Evolutionary conservation across 2,888 invertebrate species (phyloP).

Genomic region (Ichneumon xanthorius): DNA sequence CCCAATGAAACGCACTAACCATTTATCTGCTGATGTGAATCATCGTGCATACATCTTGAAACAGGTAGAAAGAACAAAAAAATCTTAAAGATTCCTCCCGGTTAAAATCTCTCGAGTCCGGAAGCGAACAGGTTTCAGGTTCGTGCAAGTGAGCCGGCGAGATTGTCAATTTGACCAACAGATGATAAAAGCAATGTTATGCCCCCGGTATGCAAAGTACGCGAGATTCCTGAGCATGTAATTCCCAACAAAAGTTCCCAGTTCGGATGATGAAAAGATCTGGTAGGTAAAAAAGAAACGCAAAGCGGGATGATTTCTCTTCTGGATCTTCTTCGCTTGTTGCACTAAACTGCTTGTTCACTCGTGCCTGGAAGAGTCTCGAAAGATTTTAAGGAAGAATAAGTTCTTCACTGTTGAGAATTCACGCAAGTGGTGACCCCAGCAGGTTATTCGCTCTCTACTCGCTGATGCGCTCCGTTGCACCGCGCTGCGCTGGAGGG

Average conservation of each 20-base stretch:
- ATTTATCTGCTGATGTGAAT: conserved; percentile 15
- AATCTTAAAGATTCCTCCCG: neutral
- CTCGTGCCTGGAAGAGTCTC: conserved; percentile 24
- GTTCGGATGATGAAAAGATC: conserved; percentile 22
- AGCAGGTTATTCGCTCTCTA: conserved; percentile 58
- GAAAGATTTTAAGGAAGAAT: conserved; percentile 45
- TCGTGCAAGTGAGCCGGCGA: neutral
- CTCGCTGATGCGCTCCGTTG: conserved; percentile 38
- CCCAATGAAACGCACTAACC: conserved; percentile 31
- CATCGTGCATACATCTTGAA: conserved; percentile 3
- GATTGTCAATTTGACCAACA: conserved; percentile 23
- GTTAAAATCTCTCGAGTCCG: neutral
- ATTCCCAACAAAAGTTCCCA: conserved; percentile 11
- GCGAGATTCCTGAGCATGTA: conserved; percentile 18
- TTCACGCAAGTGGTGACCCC: conserved; percentile 60
- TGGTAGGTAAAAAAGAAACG: neutral
- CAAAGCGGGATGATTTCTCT: conserved; percentile 43
- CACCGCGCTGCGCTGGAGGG: conserved; percentile 28
- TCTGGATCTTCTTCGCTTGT: conserved; percentile 27
- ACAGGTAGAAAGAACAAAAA: neutral
- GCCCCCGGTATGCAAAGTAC: conserved; percentile 18
- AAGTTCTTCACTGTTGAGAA: conserved; percentile 52
- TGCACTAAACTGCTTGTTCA: conserved; percentile 19
- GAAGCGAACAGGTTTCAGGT: conserved; percentile 10
- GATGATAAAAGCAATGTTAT: conserved; percentile 10